Conservation (phyloP, 1,140 invertebrate species). For the Drosophila kohkoa region DNA sequence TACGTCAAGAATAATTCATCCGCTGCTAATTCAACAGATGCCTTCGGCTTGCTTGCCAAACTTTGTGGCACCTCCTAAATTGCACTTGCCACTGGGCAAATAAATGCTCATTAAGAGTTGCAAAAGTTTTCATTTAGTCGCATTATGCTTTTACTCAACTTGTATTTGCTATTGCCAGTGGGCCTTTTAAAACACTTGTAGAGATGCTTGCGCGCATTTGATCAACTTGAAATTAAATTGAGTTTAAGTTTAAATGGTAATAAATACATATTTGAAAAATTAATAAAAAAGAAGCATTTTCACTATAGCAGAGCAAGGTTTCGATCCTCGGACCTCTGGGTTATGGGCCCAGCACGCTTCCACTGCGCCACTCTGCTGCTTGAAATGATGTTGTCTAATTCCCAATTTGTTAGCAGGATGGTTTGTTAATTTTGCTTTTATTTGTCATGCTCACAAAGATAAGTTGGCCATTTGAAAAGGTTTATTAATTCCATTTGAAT, state of each 20-base stretch:
- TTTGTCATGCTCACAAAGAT: background rate
- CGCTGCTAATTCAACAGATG: conserved; percentile 6
- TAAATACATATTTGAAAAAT: background rate
- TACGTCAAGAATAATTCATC: background rate
- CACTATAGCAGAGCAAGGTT: conserved; percentile 94
- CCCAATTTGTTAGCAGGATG: background rate
- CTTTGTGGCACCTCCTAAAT: conserved; percentile 25
- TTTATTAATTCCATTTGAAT: background rate
- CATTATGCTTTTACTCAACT: conserved; percentile 3
- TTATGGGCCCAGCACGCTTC: conserved; percentile 99
- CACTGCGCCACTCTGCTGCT: conserved; percentile 97
- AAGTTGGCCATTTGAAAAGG: conserved; percentile 1
- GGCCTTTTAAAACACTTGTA: background rate
- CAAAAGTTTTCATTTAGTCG: conserved; percentile 1
- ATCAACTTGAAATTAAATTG: background rate
- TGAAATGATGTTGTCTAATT: background rate
- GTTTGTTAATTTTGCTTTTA: background rate
- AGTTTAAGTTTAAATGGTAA: background rate
- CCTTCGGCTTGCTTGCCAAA: conserved; percentile 16
- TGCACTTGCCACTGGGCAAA: conserved; percentile 2
- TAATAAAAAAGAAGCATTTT: conserved; percentile 21
- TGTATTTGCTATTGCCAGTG: conserved; percentile 1
- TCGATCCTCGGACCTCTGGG: conserved; percentile 98
- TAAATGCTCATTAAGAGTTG: conserved; percentile 17
- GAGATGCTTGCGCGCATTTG: background rate